Evolutionary conservation across 64 coral and sea anemone species (phyloP).

Genomic region (Stichodactyla helianthus): DNA sequence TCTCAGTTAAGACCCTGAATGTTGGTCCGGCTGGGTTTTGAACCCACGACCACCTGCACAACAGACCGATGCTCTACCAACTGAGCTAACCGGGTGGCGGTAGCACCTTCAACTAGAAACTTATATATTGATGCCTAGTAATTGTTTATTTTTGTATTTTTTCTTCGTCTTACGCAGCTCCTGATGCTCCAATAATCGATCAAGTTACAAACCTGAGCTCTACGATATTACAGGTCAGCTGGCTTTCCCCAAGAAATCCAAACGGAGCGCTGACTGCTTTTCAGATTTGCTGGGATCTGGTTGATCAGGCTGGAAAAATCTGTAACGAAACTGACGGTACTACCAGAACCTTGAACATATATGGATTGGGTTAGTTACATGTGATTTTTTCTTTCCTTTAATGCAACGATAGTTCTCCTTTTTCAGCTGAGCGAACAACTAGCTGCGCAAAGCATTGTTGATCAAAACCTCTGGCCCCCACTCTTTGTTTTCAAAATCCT

Average conservation of each 20-base stretch:
- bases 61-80: too few species aligned
- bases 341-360: constrained; percentile 21
- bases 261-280: constrained; percentile 50
- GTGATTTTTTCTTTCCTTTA: neutral
- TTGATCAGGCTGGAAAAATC: neutral
- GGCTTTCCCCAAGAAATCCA: constrained; percentile 40
- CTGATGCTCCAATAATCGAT: constrained; percentile 43
- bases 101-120: too few species aligned
- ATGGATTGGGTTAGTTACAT: constrained; percentile 22
- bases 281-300: constrained; percentile 43
- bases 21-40: too few species aligned
- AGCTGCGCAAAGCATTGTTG: too few species aligned
- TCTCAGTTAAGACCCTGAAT: too few species aligned
- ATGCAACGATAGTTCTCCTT: neutral
- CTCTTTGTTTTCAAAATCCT: too few species aligned
- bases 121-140: too few species aligned
- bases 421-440: neutral
- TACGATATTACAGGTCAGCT: constrained; percentile 32
- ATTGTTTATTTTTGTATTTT: neutral
- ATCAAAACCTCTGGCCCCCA: too few species aligned
- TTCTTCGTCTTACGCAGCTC: constrained; percentile 27
- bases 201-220: constrained; percentile 18
- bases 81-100: too few species aligned
- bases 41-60: too few species aligned
- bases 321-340: constrained; percentile 16